Percentiles rank a stretch among this genome's conserved stretches.
Evolutionary conservation across 2,888 invertebrate genomes (phyloP).

Genomic region (Netelia virgata): DNA sequence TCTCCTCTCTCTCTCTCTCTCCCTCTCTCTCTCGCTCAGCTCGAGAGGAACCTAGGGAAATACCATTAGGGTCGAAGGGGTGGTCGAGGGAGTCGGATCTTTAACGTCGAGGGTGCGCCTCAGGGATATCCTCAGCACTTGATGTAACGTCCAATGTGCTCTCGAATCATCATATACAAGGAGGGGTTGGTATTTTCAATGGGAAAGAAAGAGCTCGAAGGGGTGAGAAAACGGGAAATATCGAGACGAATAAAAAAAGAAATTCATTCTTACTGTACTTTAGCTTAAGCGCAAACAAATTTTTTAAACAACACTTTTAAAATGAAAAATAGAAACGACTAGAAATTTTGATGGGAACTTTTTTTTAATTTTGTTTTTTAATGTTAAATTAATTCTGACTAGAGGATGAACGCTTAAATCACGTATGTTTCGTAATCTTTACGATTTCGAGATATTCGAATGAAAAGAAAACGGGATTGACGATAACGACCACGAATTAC

Average conservation of each 20-base stretch:
- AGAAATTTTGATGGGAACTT: too few species aligned
- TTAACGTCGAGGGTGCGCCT: conserved; percentile 36
- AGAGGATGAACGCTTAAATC: not conserved
- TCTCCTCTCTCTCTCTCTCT: conserved; percentile 14
- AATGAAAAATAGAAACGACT: too few species aligned
- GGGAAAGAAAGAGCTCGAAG: conserved; percentile 3
- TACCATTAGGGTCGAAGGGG: conserved; percentile 45
- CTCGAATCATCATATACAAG: conserved; percentile 35
- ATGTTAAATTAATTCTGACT: too few species aligned
- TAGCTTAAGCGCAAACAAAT: too few species aligned
- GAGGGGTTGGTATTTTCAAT: conserved; percentile 1
- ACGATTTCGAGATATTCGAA: conserved; percentile 8
- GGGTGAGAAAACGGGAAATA: not conserved
- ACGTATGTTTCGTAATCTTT: not conserved
- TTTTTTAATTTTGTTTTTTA: too few species aligned
- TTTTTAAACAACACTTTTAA: too few species aligned
- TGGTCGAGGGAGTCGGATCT: conserved; percentile 29
- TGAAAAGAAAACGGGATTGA: not conserved
- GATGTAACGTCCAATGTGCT: conserved; percentile 31
- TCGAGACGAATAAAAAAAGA: not conserved
- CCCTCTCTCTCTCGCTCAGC: conserved; percentile 44
- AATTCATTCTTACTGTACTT: not conserved
- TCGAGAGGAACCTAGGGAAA: conserved; percentile 39
- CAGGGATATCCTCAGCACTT: conserved; percentile 35
- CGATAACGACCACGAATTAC: conserved; percentile 39